phyloP scores from a whole-genome alignment of 2,888 invertebrate genomes.

The Volucella zonaria region DNA sequence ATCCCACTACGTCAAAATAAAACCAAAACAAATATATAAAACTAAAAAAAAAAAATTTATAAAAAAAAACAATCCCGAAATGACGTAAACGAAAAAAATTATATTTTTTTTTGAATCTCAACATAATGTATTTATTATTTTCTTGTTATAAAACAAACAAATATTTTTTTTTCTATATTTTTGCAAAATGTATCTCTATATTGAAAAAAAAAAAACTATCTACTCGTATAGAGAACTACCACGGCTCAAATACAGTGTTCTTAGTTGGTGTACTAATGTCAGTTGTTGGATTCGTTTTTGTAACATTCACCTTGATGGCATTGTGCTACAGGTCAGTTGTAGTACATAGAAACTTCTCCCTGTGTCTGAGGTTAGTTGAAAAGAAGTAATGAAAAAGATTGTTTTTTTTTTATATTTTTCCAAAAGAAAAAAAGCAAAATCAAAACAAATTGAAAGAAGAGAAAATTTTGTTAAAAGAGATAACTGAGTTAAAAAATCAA shows the following conservation, averaged over 20 bases:
- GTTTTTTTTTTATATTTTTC: slow-evolving; percentile 63
- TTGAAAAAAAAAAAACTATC: slow-evolving; percentile 55
- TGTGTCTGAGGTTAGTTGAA: slow-evolving; percentile 99
- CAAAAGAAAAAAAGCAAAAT: slow-evolving; percentile 62
- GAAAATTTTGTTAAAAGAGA: slow-evolving; percentile 45
- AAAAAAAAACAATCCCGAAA: slow-evolving; percentile 28
- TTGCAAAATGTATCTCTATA: slow-evolving; percentile 6
- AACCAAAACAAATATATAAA: slow-evolving; percentile 28
- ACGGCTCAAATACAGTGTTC: slow-evolving; percentile 98
- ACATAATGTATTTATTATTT: slow-evolving; percentile 13
- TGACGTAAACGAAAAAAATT: slow-evolving; percentile 1
- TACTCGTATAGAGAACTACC: slow-evolving; percentile 93
- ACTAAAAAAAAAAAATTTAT: slow-evolving; percentile 36
- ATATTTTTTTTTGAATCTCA: slow-evolving; percentile 21
- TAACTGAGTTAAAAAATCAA: slow-evolving; percentile 53
- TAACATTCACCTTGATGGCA: slow-evolving; percentile 99
- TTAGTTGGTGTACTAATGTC: slow-evolving; percentile 99
- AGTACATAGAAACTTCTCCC: slow-evolving; percentile 99
- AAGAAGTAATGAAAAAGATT: slow-evolving; percentile 86
- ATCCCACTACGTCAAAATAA: slow-evolving; percentile 50
- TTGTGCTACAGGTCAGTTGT: slow-evolving; percentile 99
- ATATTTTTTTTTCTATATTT: slow-evolving; percentile 7
- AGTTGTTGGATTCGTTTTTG: slow-evolving; percentile 99
- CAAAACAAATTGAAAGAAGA: slow-evolving; percentile 72
- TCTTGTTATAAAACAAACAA: slow-evolving; percentile 22